These are phyloP conservation scores for Lamellibrachia satsuma DNA, from an alignment of 2,888 invertebrate genomes.

Conservation along the genomic window DNA sequence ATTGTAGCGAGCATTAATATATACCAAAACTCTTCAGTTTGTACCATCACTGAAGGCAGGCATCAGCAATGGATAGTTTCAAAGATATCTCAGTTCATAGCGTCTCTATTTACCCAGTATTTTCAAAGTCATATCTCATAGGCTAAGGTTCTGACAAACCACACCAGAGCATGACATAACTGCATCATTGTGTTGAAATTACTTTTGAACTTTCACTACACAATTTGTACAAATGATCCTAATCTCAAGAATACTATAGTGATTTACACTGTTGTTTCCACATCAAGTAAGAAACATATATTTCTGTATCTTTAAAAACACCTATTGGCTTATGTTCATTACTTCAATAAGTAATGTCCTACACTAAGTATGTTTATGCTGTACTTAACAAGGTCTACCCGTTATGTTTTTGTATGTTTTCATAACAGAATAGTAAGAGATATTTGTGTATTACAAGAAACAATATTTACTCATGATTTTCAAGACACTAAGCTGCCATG, in stretches of 20 bases:
- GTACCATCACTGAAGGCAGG: not conserved
- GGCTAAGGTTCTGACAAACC: not conserved
- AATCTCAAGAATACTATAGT: too few relatives aligned
- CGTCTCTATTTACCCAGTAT: not conserved
- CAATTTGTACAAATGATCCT: too few relatives aligned
- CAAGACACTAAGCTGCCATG: too few relatives aligned
- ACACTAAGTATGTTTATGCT: too few relatives aligned
- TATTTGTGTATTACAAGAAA: too few relatives aligned
- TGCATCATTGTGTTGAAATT: too few relatives aligned
- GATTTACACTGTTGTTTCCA: not conserved
- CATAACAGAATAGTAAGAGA: too few relatives aligned
- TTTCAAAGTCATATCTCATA: not conserved
- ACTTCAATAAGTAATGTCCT: too few relatives aligned
- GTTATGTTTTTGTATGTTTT: too few relatives aligned
- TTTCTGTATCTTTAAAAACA: not conserved
- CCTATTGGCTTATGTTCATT: not conserved
- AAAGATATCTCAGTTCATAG: not conserved
- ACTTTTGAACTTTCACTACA: too few relatives aligned
- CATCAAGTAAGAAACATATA: not conserved
- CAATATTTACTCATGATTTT: too few relatives aligned
- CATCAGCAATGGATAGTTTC: not conserved
- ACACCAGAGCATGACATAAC: not conserved
- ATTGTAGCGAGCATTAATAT: not conserved
- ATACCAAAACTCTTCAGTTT: not conserved
- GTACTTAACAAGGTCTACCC: too few relatives aligned